Evolutionary conservation across 2,797 vertebrate genomes (phyloP).

Genomic region (Nyctalus aviator): DNA sequence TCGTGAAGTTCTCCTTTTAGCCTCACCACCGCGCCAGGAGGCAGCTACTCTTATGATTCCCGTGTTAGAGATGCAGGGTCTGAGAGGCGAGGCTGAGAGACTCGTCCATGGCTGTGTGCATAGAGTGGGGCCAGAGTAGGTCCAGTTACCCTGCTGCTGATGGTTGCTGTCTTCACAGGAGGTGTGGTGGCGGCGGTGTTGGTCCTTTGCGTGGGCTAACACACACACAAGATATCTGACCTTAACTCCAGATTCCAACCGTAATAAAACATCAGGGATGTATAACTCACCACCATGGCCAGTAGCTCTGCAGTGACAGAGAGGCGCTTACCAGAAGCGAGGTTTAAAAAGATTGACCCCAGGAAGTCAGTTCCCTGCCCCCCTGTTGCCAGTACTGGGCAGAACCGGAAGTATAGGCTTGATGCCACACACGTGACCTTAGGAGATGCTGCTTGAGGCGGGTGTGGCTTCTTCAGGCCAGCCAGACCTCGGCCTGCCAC

Average conservation of each 20-base stretch:
- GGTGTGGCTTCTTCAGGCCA: constrained; percentile 81
- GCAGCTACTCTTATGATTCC: neutral
- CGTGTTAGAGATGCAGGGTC: neutral
- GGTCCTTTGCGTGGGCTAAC: neutral
- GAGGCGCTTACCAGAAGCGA: neutral
- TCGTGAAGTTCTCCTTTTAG: neutral
- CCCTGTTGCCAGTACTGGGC: constrained; percentile 48
- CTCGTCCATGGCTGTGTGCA: neutral
- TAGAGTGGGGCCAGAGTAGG: neutral
- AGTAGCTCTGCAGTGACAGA: neutral
- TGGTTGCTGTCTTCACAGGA: constrained; percentile 16
- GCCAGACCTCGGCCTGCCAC: constrained; percentile 71
- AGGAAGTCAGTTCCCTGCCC: neutral
- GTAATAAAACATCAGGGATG: neutral
- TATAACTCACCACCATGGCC: neutral
- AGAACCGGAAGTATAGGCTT: constrained; percentile 68
- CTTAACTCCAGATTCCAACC: neutral
- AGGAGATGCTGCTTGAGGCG: constrained; percentile 77
- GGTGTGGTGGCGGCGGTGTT: neutral
- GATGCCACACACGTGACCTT: constrained; percentile 72
- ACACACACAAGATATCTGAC: neutral
- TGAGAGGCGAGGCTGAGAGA: neutral
- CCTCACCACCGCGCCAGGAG: neutral
- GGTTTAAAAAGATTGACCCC: neutral
- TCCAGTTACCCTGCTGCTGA: neutral